Conservation (phyloP, 2,888 invertebrate genomes). For the Erebia ligea region DNA sequence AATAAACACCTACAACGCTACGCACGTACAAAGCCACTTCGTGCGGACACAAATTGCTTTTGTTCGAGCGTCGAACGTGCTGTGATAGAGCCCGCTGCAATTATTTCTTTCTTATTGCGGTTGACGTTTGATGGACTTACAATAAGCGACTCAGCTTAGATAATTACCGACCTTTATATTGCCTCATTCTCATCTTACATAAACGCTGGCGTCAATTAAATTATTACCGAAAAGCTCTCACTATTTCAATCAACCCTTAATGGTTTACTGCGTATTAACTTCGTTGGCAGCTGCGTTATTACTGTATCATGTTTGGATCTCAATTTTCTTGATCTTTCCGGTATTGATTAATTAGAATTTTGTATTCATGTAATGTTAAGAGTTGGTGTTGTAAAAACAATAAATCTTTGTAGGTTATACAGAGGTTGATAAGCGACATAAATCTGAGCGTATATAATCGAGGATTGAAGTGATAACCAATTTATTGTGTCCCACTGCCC, state of each 20-base stretch:
- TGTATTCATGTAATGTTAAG: not conserved
- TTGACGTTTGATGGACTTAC: slow-evolving; percentile 67
- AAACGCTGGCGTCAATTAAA: slow-evolving; percentile 17
- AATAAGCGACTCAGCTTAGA: slow-evolving; percentile 52
- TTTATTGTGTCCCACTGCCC: slow-evolving; percentile 23
- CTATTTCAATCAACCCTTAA: not conserved
- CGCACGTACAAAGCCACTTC: slow-evolving; percentile 76
- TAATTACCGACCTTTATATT: slow-evolving; percentile 43
- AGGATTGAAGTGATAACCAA: slow-evolving; percentile 35
- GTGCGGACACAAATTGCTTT: slow-evolving; percentile 81
- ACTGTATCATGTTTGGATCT: not conserved
- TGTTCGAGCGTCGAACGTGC: slow-evolving; percentile 72
- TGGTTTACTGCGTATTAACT: not conserved
- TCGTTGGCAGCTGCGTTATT: not conserved
- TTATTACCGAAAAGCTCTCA: not conserved
- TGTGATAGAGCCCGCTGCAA: slow-evolving; percentile 62
- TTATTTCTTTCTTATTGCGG: slow-evolving; percentile 56
- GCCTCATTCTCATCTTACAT: slow-evolving; percentile 10
- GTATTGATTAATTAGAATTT: no score
- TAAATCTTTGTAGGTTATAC: not conserved
- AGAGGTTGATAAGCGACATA: slow-evolving; percentile 20
- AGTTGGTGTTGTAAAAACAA: not conserved
- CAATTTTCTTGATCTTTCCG: no score
- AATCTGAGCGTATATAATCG: slow-evolving; percentile 28
- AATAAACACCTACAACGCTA: slow-evolving; percentile 77